Evolutionary conservation across 2,888 invertebrate genomes (phyloP), one percentile per base, ranked within the genome.

Genomic region (Leistus spinibarbis): DNA sequence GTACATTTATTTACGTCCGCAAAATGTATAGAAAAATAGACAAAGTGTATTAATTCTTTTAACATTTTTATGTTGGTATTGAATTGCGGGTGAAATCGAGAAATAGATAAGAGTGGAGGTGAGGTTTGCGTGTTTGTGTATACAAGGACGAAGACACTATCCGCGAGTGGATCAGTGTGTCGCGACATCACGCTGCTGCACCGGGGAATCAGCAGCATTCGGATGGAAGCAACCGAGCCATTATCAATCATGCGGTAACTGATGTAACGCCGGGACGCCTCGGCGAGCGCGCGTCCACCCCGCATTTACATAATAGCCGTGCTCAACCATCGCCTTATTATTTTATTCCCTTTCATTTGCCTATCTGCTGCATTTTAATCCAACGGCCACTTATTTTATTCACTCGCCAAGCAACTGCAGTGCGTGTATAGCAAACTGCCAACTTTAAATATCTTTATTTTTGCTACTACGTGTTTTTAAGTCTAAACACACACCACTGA

Each of bases 171-270:
- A 60, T 60, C 60, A 60, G 60, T 60, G 22, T 60, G 60, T 60
- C 60, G 60, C 60, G 20, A 56, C 17, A 22, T 3, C 17, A 60
- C 60, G 17, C 20, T 60, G 17, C 1, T 19, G 17, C 17, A 53
- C 19, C 7, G 56, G 56, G 7, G 56, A 16, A 10, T 13, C 17
- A n/a, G 19, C n/a, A 10, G 27, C 9, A 27, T 4, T 27, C 27
- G n/a, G n/a, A n/a, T 27, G 0, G 40, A 1, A 40, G 60, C 20
- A 17, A 22, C 19, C 20, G 60, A 20, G 22, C n/a, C n/a, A n/a
- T n/a, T 81, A 82, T 82, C 82, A 82, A 82, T 82, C 81, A 81
- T 81, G 79, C 78, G 76, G 78, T 78, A 79, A 81, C 81, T 81
- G 81, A 81, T 81, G 80, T 80, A 79, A 77, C 22, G 60, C 60